Conservation (phyloP, 2,888 invertebrate species). For the Mesorhabditis spiculigera region DNA sequence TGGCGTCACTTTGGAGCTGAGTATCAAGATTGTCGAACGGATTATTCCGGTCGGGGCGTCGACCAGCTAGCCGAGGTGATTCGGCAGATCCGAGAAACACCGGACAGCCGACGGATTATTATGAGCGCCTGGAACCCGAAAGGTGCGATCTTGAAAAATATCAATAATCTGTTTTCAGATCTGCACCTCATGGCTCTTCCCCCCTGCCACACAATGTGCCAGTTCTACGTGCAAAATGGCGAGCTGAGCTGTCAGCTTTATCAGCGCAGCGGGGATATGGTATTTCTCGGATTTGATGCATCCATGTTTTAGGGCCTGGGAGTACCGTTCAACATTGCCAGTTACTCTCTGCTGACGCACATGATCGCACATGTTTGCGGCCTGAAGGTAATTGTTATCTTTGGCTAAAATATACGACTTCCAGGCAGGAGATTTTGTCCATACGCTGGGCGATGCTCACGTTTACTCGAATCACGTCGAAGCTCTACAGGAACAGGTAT, state of each 20-base stretch:
- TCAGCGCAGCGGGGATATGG: slow-evolving; percentile 95
- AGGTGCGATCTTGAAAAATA: slow-evolving; percentile 50
- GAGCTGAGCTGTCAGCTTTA: slow-evolving; percentile 87
- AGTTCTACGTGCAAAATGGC: slow-evolving; percentile 81
- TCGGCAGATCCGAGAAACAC: slow-evolving; percentile 73
- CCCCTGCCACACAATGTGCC: slow-evolving; percentile 89
- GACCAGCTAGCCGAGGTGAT: slow-evolving; percentile 82
- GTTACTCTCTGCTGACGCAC: slow-evolving; percentile 85
- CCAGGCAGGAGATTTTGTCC: slow-evolving; percentile 86
- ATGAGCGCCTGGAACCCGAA: slow-evolving; percentile 92
- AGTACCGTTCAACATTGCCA: slow-evolving; percentile 97
- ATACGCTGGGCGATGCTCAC: slow-evolving; percentile 91
- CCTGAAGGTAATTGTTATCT: slow-evolving; percentile 69
- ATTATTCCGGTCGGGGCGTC: slow-evolving; percentile 80
- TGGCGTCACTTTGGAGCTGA: slow-evolving; percentile 95
- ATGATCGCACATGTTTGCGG: slow-evolving; percentile 95
- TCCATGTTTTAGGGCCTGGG: slow-evolving; percentile 69
- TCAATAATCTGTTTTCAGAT: slow-evolving; percentile 25
- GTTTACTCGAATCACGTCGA: slow-evolving; percentile 86
- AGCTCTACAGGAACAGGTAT: slow-evolving; percentile 74
- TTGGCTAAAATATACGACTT: slow-evolving; percentile 20
- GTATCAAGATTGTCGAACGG: slow-evolving; percentile 76
- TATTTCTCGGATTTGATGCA: slow-evolving; percentile 57
- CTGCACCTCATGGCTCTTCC: slow-evolving; percentile 84
- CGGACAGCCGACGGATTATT: slow-evolving; percentile 82